Base-by-base conservation (phyloP, 2,888 invertebrate genomes). In the Mimachlamys varia region DNA sequence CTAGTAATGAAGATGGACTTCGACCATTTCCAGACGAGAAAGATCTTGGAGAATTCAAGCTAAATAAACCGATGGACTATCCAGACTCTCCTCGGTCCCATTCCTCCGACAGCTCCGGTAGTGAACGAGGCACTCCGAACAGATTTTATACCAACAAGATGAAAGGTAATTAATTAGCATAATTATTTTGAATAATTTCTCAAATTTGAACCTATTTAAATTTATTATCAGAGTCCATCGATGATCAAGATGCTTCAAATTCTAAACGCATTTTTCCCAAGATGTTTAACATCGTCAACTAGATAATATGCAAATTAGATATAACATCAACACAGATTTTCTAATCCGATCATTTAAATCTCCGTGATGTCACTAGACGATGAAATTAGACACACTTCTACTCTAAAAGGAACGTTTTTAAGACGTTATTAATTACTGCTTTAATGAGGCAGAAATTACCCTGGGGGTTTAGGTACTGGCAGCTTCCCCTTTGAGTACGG, bases 81-180 rank as follows among this genome's bases (percentile, higher is more conserved):
- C 91, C 91, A 55, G 91, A 91, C 37, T 91, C 91, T 13, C 91
- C 91, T 44, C 89, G 89, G 2, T 91, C 91, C 22, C 90, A 91
- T 58, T 87, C 55, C 53, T 91, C 91, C 49, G 91, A 91, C 87
- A 89, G 89, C 55, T 87, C 87, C 49, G 91, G 91, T 27, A 88
- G 87, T 17, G 91, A 90, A 0, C n/a, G 89, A 62, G 89, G 62
- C 33, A 90, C 91, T 50, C 90, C 90, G 22, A 90, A 91, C n/a
- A 90, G 89, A 89, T 88, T 88, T 33, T 76, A 87, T 53, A 89
- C 89, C 0, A 90, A 90, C 62, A 91, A 91, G 87, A 90, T 89
- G 88, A 91, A 91, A 91, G 91, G 91, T 91, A 90, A 38, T 49
- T 91, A 90, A 38, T 49, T 76, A 33, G 5, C 49, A 87, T n/a